Evolutionary conservation across 2,888 invertebrate species (phyloP), one percentile per base, ranked within the genome.

Genomic region (Melipona bicolor): DNA sequence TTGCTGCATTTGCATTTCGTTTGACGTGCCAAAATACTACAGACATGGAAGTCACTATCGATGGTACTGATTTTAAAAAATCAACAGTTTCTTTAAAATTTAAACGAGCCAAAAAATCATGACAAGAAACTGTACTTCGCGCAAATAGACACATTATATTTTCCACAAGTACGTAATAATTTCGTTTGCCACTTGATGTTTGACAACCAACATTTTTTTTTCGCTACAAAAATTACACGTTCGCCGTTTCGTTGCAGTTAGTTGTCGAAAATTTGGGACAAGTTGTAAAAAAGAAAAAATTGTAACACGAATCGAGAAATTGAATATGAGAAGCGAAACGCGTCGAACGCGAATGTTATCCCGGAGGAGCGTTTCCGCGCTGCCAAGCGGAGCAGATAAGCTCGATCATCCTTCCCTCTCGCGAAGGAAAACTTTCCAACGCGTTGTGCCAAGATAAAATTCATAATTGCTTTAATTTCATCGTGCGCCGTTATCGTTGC

Each of bases 391-490:
- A 76, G 54, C 72, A 79, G 87, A 87, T 87, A 87, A 88, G 86
- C 54, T 54, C 65, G 83, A 88, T 82, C 80, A 52, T 87, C 80
- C 78, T 83, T 50, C 65, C n/a, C 43, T 68, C 61, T 54, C 49
- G 74, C 61, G 65, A 78, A 77, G 74, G 5, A 5, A 84, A 82
- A 88, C 68, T 88, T 89, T 56, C 81, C 21, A 15, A 67, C 36
- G 32, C 21, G 52, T 68, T 52, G 9, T 11, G 21, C 61, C 72
- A 56, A 88, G 88, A 88, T 90, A 89, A 90, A 88, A 87, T 85
- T 84, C 88, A 86, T 90, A 90, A 81, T 83, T 83, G 77, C 72
- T 65, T 61, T 69, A 77, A 81, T 81, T 83, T 73, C 69, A n/a
- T 59, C 17, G 59, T 50, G 36, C 52, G 19, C 27, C 50, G 36